Evolutionary conservation across 53 echinoderm and acorn worm genomes (phyloP).

Genomic region (Hippasteria phrygiana): DNA sequence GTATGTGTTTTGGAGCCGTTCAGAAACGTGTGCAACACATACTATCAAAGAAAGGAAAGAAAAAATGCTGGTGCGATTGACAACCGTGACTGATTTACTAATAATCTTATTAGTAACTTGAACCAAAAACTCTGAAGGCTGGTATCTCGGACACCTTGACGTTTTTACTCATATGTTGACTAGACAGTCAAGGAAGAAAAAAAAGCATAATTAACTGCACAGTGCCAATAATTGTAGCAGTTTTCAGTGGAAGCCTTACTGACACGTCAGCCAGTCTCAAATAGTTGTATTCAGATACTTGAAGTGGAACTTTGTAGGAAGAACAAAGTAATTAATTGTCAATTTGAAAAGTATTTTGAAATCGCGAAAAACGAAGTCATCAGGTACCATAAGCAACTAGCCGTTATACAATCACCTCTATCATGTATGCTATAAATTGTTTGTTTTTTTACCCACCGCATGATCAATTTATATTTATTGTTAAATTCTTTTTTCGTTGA

Average conservation of each 20-base stretch:
- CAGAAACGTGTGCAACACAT: background rate
- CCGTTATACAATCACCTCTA: background rate
- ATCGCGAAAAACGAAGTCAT: too few relatives aligned
- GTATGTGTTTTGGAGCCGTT: background rate
- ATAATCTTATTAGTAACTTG: background rate
- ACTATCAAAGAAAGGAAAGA: too few relatives aligned
- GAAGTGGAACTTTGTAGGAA: background rate
- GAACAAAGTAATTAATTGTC: too few relatives aligned
- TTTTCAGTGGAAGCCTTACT: background rate
- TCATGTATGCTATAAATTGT: background rate
- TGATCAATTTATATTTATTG: slow-evolving; percentile 49
- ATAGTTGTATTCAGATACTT: background rate
- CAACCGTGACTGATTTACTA: too few relatives aligned
- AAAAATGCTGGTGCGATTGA: too few relatives aligned
- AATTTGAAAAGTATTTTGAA: too few relatives aligned
- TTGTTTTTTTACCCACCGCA: slow-evolving; percentile 47
- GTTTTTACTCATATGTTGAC: background rate
- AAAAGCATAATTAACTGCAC: too few relatives aligned
- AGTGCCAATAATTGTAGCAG: too few relatives aligned
- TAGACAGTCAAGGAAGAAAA: background rate
- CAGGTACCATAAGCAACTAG: too few relatives aligned
- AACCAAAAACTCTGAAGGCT: background rate
- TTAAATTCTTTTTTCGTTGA: background rate
- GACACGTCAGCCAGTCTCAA: background rate
- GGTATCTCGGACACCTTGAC: background rate